Evolutionary conservation across 2,888 invertebrate species (phyloP), one percentile per base, ranked within the genome.

Genomic region (Ennomos erosarius): DNA sequence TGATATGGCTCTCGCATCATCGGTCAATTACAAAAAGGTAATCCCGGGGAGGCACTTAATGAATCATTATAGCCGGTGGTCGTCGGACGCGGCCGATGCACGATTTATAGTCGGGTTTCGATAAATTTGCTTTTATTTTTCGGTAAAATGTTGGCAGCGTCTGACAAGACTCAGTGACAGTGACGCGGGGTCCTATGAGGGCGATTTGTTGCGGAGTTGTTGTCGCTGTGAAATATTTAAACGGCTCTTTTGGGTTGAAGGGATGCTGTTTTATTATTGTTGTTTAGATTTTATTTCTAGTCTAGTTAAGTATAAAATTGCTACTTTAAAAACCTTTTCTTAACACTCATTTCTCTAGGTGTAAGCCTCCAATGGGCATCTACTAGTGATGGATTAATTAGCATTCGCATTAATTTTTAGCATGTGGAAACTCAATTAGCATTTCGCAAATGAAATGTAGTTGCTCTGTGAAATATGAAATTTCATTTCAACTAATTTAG

Each of bases 11-110:
- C 84, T 87, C 88, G 87, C 87, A 90, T 89, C 90, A 91, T 88
- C 90, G 89, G 88, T 89, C 90, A 90, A 89, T 90, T 91, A 91
- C 91, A 90, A 90, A 90, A 90, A 90, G 88, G 88, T 88, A 90
- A 90, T 90, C 90, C 90, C 87, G 79, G 80, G 83, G 87, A 89
- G 90, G 90, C 89, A 89, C 87, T 91, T 91, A 91, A 91, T 91
- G 90, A 91, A 90, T 91, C 90, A 91, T 91, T 91, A 91, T 84
- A 82, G 82, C 82, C 76, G 77, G 77, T 81, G 84, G 85, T 83
- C 69, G 73, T 75, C 71, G 82, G 82, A 75, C 80, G 82, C 80
- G 76, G 67, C 67, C 81, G 84, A 87, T 83, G 82, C 69, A 67
- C 70, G 73, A 90, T 88, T 84, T 84, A 88, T 90, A 90, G 89